phyloP scores from a whole-genome alignment of 1,140 invertebrate genomes.

The Bombus consobrinus region DNA sequence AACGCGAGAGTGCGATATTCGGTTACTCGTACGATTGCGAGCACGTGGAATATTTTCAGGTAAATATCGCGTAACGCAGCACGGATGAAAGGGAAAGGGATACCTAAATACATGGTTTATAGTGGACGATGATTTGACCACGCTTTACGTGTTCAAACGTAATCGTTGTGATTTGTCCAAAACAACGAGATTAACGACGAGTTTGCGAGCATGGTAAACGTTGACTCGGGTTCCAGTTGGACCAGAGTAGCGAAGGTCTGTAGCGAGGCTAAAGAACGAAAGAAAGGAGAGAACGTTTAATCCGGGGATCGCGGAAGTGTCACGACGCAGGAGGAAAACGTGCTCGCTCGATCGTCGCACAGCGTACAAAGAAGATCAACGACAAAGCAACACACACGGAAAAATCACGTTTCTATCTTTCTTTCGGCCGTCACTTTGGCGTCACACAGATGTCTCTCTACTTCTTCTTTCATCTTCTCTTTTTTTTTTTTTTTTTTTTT shows the following conservation, averaged over 20 bases:
- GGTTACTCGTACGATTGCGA: background rate
- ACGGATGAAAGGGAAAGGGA: background rate
- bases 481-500: constrained; percentile 19
- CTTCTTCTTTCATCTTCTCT: constrained; percentile 19
- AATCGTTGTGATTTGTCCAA: background rate
- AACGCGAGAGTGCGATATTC: background rate
- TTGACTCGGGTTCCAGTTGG: background rate
- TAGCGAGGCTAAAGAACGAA: background rate
- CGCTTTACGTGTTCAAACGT: background rate
- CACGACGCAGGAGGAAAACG: constrained; percentile 6
- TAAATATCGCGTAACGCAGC: background rate
- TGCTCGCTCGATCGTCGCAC: constrained; percentile 44
- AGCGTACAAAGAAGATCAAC: constrained; percentile 39
- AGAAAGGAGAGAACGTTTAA: constrained; percentile 2
- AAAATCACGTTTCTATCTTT: constrained; percentile 49
- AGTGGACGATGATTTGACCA: background rate
- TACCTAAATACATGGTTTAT: background rate
- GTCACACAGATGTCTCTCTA: constrained; percentile 38
- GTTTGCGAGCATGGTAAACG: background rate
- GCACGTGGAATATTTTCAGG: too few relatives aligned
- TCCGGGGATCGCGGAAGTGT: constrained; percentile 26
- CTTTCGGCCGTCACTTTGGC: constrained; percentile 55
- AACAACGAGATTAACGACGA: background rate
- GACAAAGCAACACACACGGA: constrained; percentile 75
- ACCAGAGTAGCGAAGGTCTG: too few relatives aligned